Conservation (phyloP, 2,113 vertebrate species). For the Chionomys nivalis region DNA sequence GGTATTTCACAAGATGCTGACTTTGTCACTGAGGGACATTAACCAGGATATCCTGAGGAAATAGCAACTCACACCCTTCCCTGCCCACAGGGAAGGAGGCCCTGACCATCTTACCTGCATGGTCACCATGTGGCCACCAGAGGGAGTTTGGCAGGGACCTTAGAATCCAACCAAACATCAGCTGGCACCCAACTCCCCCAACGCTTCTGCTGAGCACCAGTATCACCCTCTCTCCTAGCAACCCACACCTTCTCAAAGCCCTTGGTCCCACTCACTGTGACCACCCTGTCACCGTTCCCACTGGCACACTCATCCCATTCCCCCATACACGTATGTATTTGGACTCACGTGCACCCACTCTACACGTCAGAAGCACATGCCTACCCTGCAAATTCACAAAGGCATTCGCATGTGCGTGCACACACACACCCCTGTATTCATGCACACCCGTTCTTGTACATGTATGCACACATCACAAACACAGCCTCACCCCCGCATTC, state of each 20-base stretch:
- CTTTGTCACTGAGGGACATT: accelerated
- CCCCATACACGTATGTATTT: not conserved
- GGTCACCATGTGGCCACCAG: not conserved
- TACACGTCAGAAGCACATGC: too few species aligned
- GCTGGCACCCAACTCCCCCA: not conserved
- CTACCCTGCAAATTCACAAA: not conserved
- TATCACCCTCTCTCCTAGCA: not conserved
- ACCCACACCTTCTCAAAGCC: not conserved
- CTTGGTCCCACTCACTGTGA: not conserved
- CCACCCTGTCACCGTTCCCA: not conserved
- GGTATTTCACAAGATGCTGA: not conserved
- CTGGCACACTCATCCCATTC: not conserved
- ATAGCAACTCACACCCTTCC: not conserved
- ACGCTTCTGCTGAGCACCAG: too few species aligned
- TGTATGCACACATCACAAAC: not conserved
- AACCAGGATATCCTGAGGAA: not conserved
- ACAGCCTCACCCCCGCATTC: not conserved
- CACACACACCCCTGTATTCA: not conserved
- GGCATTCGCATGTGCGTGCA: too few species aligned
- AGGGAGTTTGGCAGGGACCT: not conserved
- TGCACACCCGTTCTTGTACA: not conserved
- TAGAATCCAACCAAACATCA: not conserved
- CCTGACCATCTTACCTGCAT: not conserved
- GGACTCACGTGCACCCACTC: not conserved
- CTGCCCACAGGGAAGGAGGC: not conserved